A percentile compares a stretch with the other conserved stretches of the same genome.
phyloP scores from a whole-genome alignment of 2,113 vertebrate species.

The Muntiacus reevesi region DNA sequence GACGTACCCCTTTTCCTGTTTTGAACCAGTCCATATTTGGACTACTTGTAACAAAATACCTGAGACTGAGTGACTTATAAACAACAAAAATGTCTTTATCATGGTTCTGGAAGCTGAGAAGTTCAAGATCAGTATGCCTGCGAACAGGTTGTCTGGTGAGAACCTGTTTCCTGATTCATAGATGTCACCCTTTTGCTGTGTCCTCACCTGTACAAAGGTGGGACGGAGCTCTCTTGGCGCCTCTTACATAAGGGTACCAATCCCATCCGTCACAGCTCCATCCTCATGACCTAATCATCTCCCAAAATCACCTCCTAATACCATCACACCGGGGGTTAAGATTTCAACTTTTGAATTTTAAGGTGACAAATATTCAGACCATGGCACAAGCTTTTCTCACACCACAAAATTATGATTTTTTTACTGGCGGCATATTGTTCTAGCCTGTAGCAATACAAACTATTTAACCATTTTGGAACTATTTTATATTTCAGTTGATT shows the following conservation, averaged over 20 bases:
- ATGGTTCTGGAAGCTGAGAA: neutral
- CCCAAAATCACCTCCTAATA: neutral
- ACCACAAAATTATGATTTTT: neutral
- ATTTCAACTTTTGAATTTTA: neutral
- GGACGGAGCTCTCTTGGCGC: neutral
- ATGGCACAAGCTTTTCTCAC: neutral
- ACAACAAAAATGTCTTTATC: neutral
- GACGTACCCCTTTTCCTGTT: neutral
- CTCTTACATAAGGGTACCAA: too few relatives aligned
- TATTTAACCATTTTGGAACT: neutral
- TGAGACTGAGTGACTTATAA: neutral
- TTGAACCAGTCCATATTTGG: neutral
- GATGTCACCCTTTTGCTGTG: neutral
- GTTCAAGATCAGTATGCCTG: neutral
- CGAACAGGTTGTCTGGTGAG: neutral
- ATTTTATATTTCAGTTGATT: conserved; percentile 6
- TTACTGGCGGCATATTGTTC: neutral
- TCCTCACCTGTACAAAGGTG: neutral
- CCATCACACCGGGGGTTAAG: neutral
- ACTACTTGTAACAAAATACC: neutral
- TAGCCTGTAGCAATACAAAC: neutral
- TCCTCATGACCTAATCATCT: neutral
- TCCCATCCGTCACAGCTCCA: neutral
- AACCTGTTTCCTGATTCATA: neutral
- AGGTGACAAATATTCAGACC: neutral